Percentiles rank a stretch among this genome's conserved stretches.
Evolutionary conservation across 1,140 invertebrate genomes (phyloP).

Genomic region (Dolichoris vasculosae): DNA sequence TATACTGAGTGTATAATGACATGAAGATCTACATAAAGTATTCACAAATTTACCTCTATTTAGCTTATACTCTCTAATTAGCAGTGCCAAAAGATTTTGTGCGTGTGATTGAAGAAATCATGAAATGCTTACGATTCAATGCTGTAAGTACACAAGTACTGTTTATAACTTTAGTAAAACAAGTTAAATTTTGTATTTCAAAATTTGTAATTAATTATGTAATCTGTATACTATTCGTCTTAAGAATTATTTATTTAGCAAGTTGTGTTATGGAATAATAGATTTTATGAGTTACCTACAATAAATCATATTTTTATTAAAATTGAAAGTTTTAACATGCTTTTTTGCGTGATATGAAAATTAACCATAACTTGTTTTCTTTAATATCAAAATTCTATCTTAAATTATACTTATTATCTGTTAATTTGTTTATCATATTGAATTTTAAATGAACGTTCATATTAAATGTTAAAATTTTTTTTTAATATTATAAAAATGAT

Average conservation of each 20-base stretch:
- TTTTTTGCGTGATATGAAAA: no score
- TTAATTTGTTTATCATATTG: background rate
- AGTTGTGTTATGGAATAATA: background rate
- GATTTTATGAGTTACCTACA: background rate
- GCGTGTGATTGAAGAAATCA: background rate
- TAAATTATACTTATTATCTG: background rate
- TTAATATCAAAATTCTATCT: background rate
- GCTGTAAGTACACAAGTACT: background rate
- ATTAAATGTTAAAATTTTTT: background rate
- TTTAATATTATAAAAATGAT: background rate
- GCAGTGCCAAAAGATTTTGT: background rate
- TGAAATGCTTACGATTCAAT: background rate
- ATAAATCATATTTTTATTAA: background rate
- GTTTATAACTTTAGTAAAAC: background rate
- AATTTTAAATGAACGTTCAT: background rate
- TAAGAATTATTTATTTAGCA: background rate
- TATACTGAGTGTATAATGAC: background rate
- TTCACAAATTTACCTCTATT: constrained; percentile 16
- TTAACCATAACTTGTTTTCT: background rate
- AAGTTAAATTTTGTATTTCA: background rate
- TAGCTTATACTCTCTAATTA: constrained; percentile 6
- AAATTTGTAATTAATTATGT: background rate
- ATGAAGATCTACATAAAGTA: background rate
- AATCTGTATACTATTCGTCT: background rate
- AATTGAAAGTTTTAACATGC: background rate